Base-by-base conservation (phyloP, 2,888 invertebrate species). In the Drosophila gaucha region DNA sequence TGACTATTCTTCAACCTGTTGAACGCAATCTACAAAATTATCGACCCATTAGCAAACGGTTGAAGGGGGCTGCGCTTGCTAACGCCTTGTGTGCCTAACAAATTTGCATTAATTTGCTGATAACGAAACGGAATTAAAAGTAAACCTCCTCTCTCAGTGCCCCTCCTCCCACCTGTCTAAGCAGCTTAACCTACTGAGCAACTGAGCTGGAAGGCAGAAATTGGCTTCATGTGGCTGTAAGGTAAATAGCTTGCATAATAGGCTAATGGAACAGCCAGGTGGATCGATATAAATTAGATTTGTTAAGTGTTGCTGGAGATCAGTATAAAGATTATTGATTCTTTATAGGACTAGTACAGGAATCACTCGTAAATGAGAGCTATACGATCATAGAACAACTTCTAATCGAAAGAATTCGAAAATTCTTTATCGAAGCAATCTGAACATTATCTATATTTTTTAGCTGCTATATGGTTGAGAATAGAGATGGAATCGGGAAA, bases 91-190 rank as follows among this genome's bases (percentile, higher is more conserved):
- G 30, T 65, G 41, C 8, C 26, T 59, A 54, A 54, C 59, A 64
- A 70, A 55, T 71, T 79, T 67, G 70, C 76, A 66, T 66, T 66
- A 41, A 54, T 38, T 43, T 52, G 47, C 62, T 75, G 84, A 83
- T 86, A 86, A 82, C 50, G 67, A 51, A 50, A 22, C 20, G 26
- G 31, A 39, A 64, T 58, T 35, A 41, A 56, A 70, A 43, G 14
- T 62, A 18, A 12, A 46, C 31, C 31, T 16, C 26, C 33, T 41
- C 35, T 14, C 1, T 1, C 10, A 12, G 10, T 12, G 20, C 10
- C 10, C 3, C 10, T 8, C 2, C 43, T 10, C 14, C 18, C 26
- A n/a, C 6, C 47, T 46, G 36, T 16, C 18, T 57, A 59, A 62
- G 56, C 39, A 14, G 58, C 49, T 58, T 67, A 74, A 36, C 47